Evolutionary conservation across 2,797 vertebrate species (phyloP).

Genomic region (Enteromius trimaculatus): DNA sequence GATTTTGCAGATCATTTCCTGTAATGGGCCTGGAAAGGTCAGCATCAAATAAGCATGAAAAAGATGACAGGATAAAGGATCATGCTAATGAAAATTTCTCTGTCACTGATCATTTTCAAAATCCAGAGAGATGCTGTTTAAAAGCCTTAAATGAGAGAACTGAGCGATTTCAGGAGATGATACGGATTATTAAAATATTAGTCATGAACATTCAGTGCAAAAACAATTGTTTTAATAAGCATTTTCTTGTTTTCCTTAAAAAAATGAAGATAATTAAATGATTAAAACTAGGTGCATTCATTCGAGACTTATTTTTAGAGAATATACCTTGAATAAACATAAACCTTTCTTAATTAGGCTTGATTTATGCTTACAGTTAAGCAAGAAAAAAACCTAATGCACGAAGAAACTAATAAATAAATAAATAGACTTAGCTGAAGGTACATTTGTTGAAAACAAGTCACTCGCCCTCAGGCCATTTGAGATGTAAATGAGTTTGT

Average conservation of each 20-base stretch:
- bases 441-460: not conserved
- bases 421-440: not conserved
- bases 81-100: constrained; percentile 15
- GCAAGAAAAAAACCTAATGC: not conserved
- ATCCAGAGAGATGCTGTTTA: constrained; percentile 1
- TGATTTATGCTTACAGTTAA: not conserved
- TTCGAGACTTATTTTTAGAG: too few relatives aligned
- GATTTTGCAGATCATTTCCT: constrained; percentile 36
- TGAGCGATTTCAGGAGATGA: not conserved
- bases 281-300: not conserved
- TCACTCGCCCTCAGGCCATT: not conserved
- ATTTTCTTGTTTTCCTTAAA: not conserved
- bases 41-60: constrained; percentile 40
- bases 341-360: not conserved
- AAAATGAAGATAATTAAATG: not conserved
- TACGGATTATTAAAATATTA: constrained; percentile 21
- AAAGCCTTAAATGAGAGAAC: constrained; percentile 27
- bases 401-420: not conserved
- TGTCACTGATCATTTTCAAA: constrained; percentile 8
- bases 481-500: not conserved
- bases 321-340: not conserved
- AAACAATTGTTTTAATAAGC: not conserved
- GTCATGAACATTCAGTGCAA: not conserved
- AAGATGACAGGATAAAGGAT: constrained; percentile 39
- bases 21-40: constrained; percentile 49